phyloP scores from a whole-genome alignment of 2,113 vertebrate genomes.

The Pelodiscus sinensis region DNA sequence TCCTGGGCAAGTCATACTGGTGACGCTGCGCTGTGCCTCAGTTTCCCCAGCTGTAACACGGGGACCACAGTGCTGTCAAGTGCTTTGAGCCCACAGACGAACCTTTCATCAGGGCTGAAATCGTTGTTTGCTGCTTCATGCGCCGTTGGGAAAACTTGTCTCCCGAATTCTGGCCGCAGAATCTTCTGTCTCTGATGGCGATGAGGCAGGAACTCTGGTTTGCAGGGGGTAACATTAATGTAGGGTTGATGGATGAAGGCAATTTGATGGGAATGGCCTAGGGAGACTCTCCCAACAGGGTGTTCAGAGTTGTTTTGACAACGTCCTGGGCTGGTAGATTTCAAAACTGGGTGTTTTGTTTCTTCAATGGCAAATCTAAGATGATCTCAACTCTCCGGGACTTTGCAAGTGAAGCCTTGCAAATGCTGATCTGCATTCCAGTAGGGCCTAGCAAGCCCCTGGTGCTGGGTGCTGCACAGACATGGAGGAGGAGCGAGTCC shows the following conservation, averaged over 20 bases:
- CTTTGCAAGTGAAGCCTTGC: too few species aligned
- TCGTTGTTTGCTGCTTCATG: neutral
- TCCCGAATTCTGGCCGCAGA: neutral
- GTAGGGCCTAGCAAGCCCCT: too few species aligned
- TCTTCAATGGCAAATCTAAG: neutral
- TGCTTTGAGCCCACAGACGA: neutral
- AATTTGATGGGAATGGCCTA: neutral
- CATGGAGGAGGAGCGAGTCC: too few species aligned
- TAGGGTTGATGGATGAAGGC: neutral
- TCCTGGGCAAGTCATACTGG: neutral
- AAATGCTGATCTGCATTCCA: too few species aligned
- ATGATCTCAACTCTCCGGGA: neutral
- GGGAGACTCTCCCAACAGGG: neutral
- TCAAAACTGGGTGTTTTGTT: neutral
- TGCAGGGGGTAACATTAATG: neutral
- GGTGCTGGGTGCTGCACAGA: too few species aligned
- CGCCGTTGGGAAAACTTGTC: neutral
- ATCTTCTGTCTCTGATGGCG: neutral
- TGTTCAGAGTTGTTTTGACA: neutral
- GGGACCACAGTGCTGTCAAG: neutral
- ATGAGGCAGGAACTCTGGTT: neutral
- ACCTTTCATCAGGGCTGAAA: neutral
- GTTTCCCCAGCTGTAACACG: neutral
- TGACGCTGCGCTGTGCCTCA: neutral
- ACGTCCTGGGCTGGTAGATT: neutral